These are phyloP conservation scores for Bombus difficillimus DNA, from an alignment of 1,140 invertebrate genomes.

Conservation along the genomic window DNA sequence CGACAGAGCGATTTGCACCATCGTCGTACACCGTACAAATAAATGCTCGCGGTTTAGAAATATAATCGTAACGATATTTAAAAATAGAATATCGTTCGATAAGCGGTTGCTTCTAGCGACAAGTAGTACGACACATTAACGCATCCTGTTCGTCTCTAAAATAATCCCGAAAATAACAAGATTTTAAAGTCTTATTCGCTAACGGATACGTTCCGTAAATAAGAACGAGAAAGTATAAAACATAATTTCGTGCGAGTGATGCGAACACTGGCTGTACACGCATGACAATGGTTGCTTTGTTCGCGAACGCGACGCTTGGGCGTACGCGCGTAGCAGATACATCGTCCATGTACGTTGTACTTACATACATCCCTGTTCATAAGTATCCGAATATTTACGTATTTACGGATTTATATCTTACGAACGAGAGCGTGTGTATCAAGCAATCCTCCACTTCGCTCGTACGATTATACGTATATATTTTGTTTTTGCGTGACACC, in stretches of 20 bases:
- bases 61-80: neutral
- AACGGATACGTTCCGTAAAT: neutral
- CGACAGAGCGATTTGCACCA: neutral
- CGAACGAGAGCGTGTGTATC: too few relatives aligned
- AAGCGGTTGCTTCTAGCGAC: neutral
- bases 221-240: constrained; percentile 17
- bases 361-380: neutral
- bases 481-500: neutral
- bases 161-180: neutral
- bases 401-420: too few relatives aligned
- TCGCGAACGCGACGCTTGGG: constrained; percentile 23
- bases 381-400: too few relatives aligned
- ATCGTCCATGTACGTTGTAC: constrained; percentile 5
- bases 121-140: too few relatives aligned
- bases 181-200: neutral
- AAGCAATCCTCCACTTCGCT: constrained; percentile 54
- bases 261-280: neutral
- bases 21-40: too few relatives aligned
- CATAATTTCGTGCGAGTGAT: constrained; percentile 28
- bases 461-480: neutral
- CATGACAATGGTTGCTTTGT: constrained; percentile 62
- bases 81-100: neutral
- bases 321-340: neutral
- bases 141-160: neutral
- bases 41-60: neutral